Percentiles rank a stretch among this genome's conserved stretches.
These are phyloP conservation scores for Drosophila sp. DNA, from an alignment of 1,140 invertebrate genomes.

Conservation along the genomic window DNA sequence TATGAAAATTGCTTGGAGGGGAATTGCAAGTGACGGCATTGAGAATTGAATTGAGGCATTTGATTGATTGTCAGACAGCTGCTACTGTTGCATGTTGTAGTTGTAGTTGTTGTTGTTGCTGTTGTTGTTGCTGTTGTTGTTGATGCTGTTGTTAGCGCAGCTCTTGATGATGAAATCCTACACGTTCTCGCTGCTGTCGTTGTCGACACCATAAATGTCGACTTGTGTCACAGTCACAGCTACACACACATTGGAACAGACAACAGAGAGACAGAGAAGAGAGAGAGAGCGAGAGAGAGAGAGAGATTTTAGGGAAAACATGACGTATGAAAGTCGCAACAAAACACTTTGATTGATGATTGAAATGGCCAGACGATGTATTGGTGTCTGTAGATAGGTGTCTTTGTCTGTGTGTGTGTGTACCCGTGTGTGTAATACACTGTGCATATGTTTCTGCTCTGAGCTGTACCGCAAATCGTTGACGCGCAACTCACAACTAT, in stretches of 20 bases:
- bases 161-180: slow-evolving; percentile 49
- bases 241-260: slow-evolving; percentile 26
- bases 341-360: slow-evolving; percentile 83
- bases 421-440: slow-evolving; percentile 16
- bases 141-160: slow-evolving; percentile 10
- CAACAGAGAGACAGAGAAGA: slow-evolving; percentile 19
- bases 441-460: slow-evolving; percentile 1
- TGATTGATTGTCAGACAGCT: slow-evolving; percentile 75
- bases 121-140: background rate
- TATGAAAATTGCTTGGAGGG: slow-evolving; percentile 39
- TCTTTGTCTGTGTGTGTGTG: slow-evolving; percentile 13
- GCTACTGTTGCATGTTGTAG: background rate
- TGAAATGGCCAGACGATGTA: slow-evolving; percentile 51
- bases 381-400: slow-evolving; percentile 13
- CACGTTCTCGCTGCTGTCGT: slow-evolving; percentile 48
- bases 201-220: slow-evolving; percentile 78
- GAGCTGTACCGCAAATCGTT: slow-evolving; percentile 59
- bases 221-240: slow-evolving; percentile 74
- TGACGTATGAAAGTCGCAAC: slow-evolving; percentile 79
- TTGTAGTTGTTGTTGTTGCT: background rate
- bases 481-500: slow-evolving; percentile 49
- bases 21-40: slow-evolving; percentile 67
- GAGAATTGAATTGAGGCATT: slow-evolving; percentile 68
- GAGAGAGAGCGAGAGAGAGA: slow-evolving; percentile 2
- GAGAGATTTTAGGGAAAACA: slow-evolving; percentile 47